Base-by-base conservation (phyloP, 1,140 invertebrate species). In the Atta colombica region DNA sequence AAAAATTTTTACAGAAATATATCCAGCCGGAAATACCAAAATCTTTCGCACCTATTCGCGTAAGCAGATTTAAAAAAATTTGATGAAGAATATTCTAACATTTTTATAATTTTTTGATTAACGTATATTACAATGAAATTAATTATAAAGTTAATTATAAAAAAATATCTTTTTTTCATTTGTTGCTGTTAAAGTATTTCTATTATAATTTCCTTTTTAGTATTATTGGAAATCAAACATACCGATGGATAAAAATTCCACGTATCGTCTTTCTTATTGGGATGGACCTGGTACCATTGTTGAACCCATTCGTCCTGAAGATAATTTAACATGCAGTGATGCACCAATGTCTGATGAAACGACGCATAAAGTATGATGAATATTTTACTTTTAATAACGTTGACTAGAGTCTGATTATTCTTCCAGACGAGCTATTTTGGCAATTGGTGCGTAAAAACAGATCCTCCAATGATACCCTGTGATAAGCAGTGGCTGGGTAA, bases 231-330 rank as follows among this genome's bases (percentile, higher is more conserved):
- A 95, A 86, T 95, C 96, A 0, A 92, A 93, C n/a, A 88, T 95
- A 16, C 95, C 95, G 12, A 91, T 97, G 91, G 96, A 96, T 12
- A 95, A 96, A 35, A 90, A 95, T 16, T 97, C 96, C 3, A 96
- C 96, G 0, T 97, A 97, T 77, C 94, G 94, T 51, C 95, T 96
- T 6, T 97, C 96, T 0, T 97, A 96, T 87, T 95, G 96, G 90
- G 95, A 95, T 7, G 95, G 92, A 3, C 94, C 95, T 5, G 53
- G 16, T 74, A 80, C 61, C 68, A 65, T 8, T 10, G 80, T 66
- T 0, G 84, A 92, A 65, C 92, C 93, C 4, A 61, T 94, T 75
- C 66, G 45, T 39, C 94, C 93, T 0, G n/a, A 85, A 63, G 88
- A 92, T 80, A 85, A 77, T 74, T 69, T 95, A 14, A 84, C 74